Base-by-base conservation (phyloP, 1,140 invertebrate species). In the Geopemphigus sp. region DNA sequence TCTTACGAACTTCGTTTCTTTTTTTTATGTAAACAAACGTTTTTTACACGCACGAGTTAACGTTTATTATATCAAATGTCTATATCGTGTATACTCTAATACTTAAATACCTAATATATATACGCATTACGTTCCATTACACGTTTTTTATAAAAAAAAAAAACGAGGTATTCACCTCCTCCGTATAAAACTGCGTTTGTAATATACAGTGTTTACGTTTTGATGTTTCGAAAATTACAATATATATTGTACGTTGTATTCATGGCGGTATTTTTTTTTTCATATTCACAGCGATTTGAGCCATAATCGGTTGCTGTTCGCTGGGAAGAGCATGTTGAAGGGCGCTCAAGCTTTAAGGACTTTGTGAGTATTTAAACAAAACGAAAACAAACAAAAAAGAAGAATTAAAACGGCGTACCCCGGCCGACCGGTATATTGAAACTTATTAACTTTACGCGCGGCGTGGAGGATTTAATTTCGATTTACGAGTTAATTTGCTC, bases 231-330 rank as follows among this genome's bases (percentile, higher is more conserved):
- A 66, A 45, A 66, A 54, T 54, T 54, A 66, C 15, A 63, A 32
- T 19, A 15, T 19, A 53, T 66, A 5, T 66, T 22, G 12, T 66
- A 70, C 24, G 8, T 22, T 68, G 5, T 59, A 59, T 22, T 63
- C 26, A 63, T 63, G 29, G 10, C 17, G 61, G 29, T 17, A 22
- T 10, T 57, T 24, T n/a, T 22, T 57, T 59, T 59, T 81, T 68
- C 59, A 50, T 72, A 78, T 72, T 83, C 92, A 26, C 90, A 98
- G 96, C 85, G 96, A 98, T 86, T 87, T 98, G 47, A 98, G 95
- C 85, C 92, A 96, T 85, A 98, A 98, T 87, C 90, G 92, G 84
- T 89, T 98, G 83, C 90, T 92, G 22, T 92, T 93, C 54, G 91
- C 98, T 82, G 93, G 93, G n/a, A 90, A 92, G 63, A 92, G 95